Evolutionary conservation across 2,113 vertebrate species (phyloP).

Genomic region (Phalacrocorax brasilianus): DNA sequence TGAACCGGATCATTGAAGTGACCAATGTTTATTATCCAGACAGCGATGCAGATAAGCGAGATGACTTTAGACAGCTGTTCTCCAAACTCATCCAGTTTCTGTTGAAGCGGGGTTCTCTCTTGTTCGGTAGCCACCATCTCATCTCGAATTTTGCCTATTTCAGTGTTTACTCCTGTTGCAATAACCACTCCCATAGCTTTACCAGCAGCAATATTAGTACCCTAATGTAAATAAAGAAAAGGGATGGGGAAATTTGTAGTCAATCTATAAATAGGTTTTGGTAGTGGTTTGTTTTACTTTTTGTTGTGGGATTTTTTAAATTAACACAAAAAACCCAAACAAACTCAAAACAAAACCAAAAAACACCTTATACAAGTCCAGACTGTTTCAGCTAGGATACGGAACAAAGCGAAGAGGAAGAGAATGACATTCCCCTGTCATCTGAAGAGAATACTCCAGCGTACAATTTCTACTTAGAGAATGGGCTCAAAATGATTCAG

Average conservation of each 20-base stretch:
- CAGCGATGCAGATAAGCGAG: constrained; percentile 95
- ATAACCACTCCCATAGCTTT: constrained; percentile 95
- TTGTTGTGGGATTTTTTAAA: too few species aligned
- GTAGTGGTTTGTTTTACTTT: neutral
- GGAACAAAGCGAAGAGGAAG: neutral
- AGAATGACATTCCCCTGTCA: neutral
- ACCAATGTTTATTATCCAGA: constrained; percentile 99
- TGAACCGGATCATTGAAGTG: constrained; percentile 98
- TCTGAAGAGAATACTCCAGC: neutral
- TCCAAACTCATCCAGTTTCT: constrained; percentile 97
- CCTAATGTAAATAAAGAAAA: constrained; percentile 68
- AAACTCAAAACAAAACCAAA: too few species aligned
- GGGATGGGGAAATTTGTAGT: neutral
- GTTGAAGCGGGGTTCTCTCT: constrained; percentile 93
- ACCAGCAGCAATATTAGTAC: constrained; percentile 95
- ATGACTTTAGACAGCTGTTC: constrained; percentile 98
- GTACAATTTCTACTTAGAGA: neutral
- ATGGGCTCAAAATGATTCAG: neutral
- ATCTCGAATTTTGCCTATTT: constrained; percentile 97
- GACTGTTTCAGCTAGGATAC: neutral
- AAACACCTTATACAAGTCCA: neutral
- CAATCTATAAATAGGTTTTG: neutral
- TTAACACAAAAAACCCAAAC: too few species aligned
- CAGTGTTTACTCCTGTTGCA: constrained; percentile 91
- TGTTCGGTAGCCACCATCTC: constrained; percentile 97